Percentiles rank a stretch among this genome's conserved stretches.
phyloP scores from a whole-genome alignment of 2,113 vertebrate genomes.

The Lophochroa leadbeateri region DNA sequence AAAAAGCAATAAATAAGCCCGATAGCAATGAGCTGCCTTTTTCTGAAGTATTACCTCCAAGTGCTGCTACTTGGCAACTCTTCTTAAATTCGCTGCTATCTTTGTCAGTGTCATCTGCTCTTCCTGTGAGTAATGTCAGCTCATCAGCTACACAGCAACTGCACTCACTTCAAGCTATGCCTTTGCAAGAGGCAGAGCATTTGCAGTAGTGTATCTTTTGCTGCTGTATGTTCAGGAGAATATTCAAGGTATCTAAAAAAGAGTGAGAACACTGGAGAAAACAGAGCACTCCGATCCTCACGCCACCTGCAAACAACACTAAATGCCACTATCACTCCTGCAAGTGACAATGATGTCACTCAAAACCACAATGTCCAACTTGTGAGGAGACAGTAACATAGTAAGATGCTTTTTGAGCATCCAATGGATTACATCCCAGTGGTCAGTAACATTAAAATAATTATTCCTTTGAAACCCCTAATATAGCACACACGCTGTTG shows the following conservation, averaged over 20 bases:
- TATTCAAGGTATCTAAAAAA: background rate
- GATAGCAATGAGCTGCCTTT: background rate
- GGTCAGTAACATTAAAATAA: background rate
- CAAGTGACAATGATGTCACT: background rate
- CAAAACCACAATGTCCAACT: background rate
- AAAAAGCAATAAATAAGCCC: background rate
- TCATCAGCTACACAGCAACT: background rate
- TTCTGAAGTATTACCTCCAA: background rate
- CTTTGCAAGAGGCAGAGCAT: background rate
- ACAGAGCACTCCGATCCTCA: background rate
- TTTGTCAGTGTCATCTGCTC: background rate
- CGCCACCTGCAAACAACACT: background rate
- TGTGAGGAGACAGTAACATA: background rate
- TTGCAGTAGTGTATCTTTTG: background rate
- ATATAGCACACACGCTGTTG: rapidly evolving
- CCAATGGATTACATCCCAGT: background rate
- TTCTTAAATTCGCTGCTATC: background rate
- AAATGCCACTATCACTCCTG: background rate
- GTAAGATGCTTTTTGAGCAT: background rate
- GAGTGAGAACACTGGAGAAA: background rate
- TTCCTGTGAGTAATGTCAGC: background rate
- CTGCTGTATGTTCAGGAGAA: background rate
- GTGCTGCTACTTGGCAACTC: conserved; percentile 29
- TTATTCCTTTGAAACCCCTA: background rate
- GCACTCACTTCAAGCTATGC: background rate